phyloP scores from a whole-genome alignment of 2,888 invertebrate genomes.

The Octonoba sinensis region DNA sequence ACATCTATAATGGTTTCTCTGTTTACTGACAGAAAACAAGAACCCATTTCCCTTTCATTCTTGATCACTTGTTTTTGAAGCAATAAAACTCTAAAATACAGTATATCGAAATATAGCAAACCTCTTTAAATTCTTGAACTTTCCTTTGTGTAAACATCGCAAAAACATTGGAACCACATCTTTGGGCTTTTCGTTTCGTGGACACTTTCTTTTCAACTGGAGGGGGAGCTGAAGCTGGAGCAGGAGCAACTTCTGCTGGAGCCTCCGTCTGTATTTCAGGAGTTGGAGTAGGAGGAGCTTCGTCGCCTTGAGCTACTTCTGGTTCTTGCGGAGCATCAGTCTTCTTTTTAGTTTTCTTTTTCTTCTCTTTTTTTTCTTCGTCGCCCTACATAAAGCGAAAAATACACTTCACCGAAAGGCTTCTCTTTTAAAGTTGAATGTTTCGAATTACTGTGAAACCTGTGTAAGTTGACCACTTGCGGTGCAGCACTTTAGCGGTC shows the following conservation, averaged over 20 bases:
- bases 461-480: too few relatives aligned
- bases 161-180: constrained; percentile 89
- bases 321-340: constrained; percentile 70
- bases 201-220: constrained; percentile 50
- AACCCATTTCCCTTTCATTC: too few relatives aligned
- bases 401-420: too few relatives aligned
- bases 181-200: constrained; percentile 78
- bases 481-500: too few relatives aligned
- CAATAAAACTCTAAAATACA: too few relatives aligned
- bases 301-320: constrained; percentile 73
- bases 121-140: constrained; percentile 96
- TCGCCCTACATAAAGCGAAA: constrained; percentile 76
- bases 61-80: too few relatives aligned
- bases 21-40: too few relatives aligned
- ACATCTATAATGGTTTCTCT: too few relatives aligned
- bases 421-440: too few relatives aligned
- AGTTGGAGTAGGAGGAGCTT: constrained; percentile 10
- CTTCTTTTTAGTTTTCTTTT: constrained; percentile 76
- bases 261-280: constrained; percentile 17
- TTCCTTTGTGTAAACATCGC: constrained; percentile 97
- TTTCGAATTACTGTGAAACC: too few relatives aligned
- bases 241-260: constrained; percentile 15
- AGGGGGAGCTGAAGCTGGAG: constrained; percentile 31
- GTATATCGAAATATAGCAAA: constrained; percentile 68
- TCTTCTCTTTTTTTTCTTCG: constrained; percentile 88